Base-by-base conservation (phyloP, 2,113 vertebrate genomes). In the Pterocles orientalis region DNA sequence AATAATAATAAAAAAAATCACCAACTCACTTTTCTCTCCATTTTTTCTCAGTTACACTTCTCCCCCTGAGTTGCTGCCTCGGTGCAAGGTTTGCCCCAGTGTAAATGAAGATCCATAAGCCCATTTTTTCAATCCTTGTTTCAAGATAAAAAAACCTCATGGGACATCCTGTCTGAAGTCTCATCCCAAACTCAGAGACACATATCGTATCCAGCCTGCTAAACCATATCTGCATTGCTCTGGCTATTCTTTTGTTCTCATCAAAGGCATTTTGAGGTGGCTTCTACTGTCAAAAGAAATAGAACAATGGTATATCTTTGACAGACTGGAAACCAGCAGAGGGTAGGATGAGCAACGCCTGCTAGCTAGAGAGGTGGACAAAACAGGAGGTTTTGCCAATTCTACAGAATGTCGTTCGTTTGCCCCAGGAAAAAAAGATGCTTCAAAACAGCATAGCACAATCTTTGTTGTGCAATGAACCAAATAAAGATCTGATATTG, bases 271-370 rank as follows among this genome's bases (percentile, higher is more conserved):
- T 93, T 94, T 0, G 39, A 86, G 94, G 92, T 65, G 76, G 72
- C 10, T 90, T 65, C 57, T 47, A 33, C 4, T 3, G 15, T 12
- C 6, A 70, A 73, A 82, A 94, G 54, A 94, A 94, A 45, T 7
- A 87, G 92, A 95, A 53, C 83, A 78, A 71, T 25, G 86, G 45
- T 41, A 3, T 75, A 58, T 76, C 80, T 65, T 71, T 54, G 80
- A 88, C 95, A 97, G 95, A 73, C 95, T 93, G 95, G 77, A 85
- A 95, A 78, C 33, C 95, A 96, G 92, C 90, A 82, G 94, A 92
- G 77, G 77, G 91, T 94, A 79, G 56, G 82, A 77, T 58, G 47
- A 94, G 53, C 70, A 87, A 78, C 1, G 65, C 61, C 91, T 82
- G 70, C 13, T n/a, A 91, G 88, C 93, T 78, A 77, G 43, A 89